phyloP scores from a whole-genome alignment of 1,140 invertebrate species.

The Theocolax elegans region DNA sequence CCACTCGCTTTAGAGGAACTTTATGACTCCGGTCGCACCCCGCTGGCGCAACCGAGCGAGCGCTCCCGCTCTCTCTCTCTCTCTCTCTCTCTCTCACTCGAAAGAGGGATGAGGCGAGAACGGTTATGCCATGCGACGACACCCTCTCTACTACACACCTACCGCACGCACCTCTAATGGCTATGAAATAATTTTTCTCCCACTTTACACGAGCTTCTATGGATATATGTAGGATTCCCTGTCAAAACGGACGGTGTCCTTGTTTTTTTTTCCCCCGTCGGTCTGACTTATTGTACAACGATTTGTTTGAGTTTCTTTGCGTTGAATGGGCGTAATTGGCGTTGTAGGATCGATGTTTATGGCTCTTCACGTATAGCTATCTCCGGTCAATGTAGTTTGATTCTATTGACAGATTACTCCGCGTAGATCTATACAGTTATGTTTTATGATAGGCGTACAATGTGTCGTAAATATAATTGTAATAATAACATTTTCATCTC shows the following conservation, averaged over 20 bases:
- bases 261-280: not conserved
- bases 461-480: too few relatives aligned
- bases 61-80: too few relatives aligned
- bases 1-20: slow-evolving; percentile 55
- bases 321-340: too few relatives aligned
- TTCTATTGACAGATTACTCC: too few relatives aligned
- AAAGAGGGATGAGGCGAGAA: slow-evolving; percentile 48
- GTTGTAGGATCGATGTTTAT: too few relatives aligned
- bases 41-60: slow-evolving; percentile 48
- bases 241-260: slow-evolving; percentile 8
- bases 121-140: slow-evolving; percentile 53
- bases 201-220: not conserved
- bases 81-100: too few relatives aligned
- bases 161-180: slow-evolving; percentile 2
- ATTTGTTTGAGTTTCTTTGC: not conserved
- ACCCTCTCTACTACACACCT: not conserved
- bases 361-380: too few relatives aligned
- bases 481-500: too few relatives aligned
- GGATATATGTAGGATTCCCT: slow-evolving; percentile 1
- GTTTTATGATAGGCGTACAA: too few relatives aligned
- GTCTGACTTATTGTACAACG: not conserved
- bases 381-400: too few relatives aligned
- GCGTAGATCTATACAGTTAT: too few relatives aligned
- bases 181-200: slow-evolving; percentile 27
- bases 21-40: slow-evolving; percentile 55